These are phyloP conservation scores for Sphecodes monilicornis DNA, from an alignment of 2,888 invertebrate species.

Conservation along the genomic window DNA sequence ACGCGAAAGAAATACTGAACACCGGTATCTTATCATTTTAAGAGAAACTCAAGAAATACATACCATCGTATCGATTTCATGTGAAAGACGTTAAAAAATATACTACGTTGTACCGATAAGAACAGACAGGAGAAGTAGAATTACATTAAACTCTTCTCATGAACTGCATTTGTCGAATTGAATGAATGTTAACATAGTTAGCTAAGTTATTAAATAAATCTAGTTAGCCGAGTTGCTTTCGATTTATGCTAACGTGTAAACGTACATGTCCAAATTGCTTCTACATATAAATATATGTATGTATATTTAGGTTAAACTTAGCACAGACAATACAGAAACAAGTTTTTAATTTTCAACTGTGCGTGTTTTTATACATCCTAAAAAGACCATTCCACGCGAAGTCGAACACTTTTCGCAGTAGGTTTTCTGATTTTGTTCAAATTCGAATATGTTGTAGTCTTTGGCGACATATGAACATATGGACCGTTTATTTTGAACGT, in stretches of 20 bases:
- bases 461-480: too few relatives aligned
- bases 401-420: too few relatives aligned
- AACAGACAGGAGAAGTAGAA: neutral
- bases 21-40: slow-evolving; percentile 75
- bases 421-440: too few relatives aligned
- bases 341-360: too few relatives aligned
- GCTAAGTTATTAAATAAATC: neutral
- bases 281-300: neutral
- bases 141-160: neutral
- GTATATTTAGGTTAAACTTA: too few relatives aligned
- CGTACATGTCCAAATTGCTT: neutral
- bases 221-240: neutral
- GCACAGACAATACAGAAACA: too few relatives aligned
- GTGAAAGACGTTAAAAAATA: neutral
- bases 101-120: slow-evolving; percentile 1
- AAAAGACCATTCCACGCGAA: too few relatives aligned
- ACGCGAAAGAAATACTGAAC: slow-evolving; percentile 72
- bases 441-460: too few relatives aligned
- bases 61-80: slow-evolving; percentile 28
- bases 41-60: slow-evolving; percentile 69
- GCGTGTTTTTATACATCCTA: too few relatives aligned
- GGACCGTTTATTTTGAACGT: too few relatives aligned
- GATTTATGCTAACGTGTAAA: neutral
- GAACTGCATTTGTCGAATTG: neutral
- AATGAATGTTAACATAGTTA: neutral